Percentiles rank a stretch among this genome's conserved stretches.
Conservation (phyloP, 2,113 vertebrate species). For the Cebidichthys violaceus region DNA sequence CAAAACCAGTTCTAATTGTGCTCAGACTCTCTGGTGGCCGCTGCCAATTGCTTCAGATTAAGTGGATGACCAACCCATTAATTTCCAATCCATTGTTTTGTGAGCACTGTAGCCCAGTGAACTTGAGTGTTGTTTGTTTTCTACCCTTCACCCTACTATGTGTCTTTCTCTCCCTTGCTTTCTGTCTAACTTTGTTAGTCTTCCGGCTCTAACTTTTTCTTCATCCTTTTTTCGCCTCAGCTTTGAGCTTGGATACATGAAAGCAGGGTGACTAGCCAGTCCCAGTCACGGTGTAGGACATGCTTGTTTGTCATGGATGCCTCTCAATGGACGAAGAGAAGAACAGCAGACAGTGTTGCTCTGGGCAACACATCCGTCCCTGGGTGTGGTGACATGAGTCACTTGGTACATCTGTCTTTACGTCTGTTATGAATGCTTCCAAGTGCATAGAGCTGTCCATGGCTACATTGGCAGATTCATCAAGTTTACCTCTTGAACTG, state of each 20-base stretch:
- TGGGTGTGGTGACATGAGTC: slow-evolving; percentile 47
- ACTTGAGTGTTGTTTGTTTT: slow-evolving; percentile 48
- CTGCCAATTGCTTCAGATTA: slow-evolving; percentile 67
- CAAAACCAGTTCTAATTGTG: slow-evolving; percentile 78
- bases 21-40: slow-evolving; percentile 68
- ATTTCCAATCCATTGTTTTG: slow-evolving; percentile 68
- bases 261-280: slow-evolving; percentile 53
- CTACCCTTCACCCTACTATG: slow-evolving; percentile 28
- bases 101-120: slow-evolving; percentile 37
- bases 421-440: slow-evolving; percentile 60
- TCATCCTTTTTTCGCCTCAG: slow-evolving; percentile 1
- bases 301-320: slow-evolving; percentile 72
- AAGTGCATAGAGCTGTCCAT: slow-evolving; percentile 45
- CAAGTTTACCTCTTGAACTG: slow-evolving; percentile 29
- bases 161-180: slow-evolving; percentile 18
- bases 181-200: slow-evolving; percentile 43
- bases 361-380: slow-evolving; percentile 61
- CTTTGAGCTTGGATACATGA: slow-evolving; percentile 47
- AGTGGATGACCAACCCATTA: slow-evolving; percentile 71
- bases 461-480: slow-evolving; percentile 24
- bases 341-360: slow-evolving; percentile 64
- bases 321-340: slow-evolving; percentile 51
- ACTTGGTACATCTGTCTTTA: slow-evolving; percentile 53
- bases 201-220: slow-evolving; percentile 39
- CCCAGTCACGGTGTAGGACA: slow-evolving; percentile 52